Percentiles rank a stretch among this genome's conserved stretches.
These are phyloP conservation scores for Orthonyx spaldingii DNA, from an alignment of 2,113 vertebrate genomes.

Conservation along the genomic window DNA sequence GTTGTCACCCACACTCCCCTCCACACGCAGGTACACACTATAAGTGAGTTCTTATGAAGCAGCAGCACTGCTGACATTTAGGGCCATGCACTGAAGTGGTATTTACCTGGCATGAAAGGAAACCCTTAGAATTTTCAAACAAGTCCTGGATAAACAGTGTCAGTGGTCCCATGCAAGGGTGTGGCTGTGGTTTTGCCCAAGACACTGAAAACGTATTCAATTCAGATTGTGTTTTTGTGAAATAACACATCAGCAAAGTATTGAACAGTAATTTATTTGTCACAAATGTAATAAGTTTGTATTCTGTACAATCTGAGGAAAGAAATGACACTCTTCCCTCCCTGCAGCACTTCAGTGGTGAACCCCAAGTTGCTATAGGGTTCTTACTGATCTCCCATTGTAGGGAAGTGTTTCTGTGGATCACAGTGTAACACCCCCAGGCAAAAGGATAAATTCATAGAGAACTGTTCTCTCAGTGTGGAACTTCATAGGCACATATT, in stretches of 20 bases:
- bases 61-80: not conserved
- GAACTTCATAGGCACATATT: not conserved
- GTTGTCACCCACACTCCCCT: fast-evolving
- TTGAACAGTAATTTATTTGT: not conserved
- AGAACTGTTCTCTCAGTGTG: not conserved
- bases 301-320: not conserved
- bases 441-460: not conserved
- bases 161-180: not conserved
- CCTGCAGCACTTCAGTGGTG: not conserved
- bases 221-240: not conserved
- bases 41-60: not conserved
- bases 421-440: not conserved
- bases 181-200: not conserved
- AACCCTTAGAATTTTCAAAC: not conserved
- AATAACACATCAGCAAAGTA: not conserved
- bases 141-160: not conserved
- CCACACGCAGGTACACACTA: not conserved
- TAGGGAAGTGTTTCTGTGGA: not conserved
- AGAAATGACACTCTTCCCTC: not conserved
- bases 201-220: not conserved
- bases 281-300: not conserved
- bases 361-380: not conserved
- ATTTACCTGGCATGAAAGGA: not conserved
- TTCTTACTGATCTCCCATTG: not conserved
- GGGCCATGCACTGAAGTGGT: not conserved